Conservation (phyloP, 2,113 vertebrate genomes). For the Beaufortia kweichowensis region DNA sequence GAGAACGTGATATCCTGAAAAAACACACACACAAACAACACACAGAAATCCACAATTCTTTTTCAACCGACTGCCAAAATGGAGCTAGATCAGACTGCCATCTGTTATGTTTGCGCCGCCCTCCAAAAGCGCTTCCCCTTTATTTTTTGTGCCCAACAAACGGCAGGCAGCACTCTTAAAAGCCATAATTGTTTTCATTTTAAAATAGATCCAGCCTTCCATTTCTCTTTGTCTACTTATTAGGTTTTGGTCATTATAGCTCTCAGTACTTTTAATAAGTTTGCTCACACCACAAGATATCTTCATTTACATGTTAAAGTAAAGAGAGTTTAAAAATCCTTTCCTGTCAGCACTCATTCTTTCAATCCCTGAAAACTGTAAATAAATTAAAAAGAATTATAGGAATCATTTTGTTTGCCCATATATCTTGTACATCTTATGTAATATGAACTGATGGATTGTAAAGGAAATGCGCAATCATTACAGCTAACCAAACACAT, state of each 20-base stretch:
- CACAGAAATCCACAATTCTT: neutral
- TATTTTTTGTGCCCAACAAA: neutral
- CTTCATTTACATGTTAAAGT: too few relatives aligned
- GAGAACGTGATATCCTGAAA: neutral
- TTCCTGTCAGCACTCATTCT: neutral
- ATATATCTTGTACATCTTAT: conserved; percentile 67
- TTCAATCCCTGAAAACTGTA: neutral
- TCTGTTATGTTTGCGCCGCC: neutral
- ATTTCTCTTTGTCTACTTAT: neutral
- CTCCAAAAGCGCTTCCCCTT: neutral
- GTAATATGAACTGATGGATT: conserved; percentile 72
- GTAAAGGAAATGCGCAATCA: conserved; percentile 68
- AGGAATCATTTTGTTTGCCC: conserved; percentile 65
- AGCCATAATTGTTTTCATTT: neutral
- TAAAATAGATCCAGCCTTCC: neutral
- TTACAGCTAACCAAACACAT: conserved; percentile 64
- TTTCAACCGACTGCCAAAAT: neutral
- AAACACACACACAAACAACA: neutral
- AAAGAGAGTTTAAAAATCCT: neutral
- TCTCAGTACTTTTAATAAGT: neutral
- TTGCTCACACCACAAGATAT: neutral
- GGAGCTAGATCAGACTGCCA: neutral
- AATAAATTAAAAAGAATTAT: conserved; percentile 54
- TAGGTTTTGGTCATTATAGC: neutral
- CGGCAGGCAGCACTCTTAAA: neutral